Percentiles rank a stretch among this genome's conserved stretches.
phyloP scores from a whole-genome alignment of 2,797 vertebrate species.

The Myoxocephalus aenaeus region DNA sequence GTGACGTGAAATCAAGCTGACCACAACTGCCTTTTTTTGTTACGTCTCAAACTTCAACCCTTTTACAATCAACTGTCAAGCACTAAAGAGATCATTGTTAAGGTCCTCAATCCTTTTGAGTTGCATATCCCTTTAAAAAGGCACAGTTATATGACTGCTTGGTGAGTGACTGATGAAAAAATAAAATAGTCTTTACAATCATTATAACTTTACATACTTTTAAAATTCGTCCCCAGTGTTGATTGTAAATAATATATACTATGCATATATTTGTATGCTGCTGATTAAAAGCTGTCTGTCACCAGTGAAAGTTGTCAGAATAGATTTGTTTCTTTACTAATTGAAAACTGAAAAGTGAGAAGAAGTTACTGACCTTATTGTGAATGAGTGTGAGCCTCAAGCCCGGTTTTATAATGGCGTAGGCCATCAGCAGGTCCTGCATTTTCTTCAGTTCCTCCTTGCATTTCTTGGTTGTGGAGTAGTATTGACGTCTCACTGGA shows the following conservation, averaged over 20 bases:
- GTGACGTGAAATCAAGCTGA: too few relatives aligned
- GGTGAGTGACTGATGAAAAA: background rate
- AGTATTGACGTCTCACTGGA: slow-evolving; percentile 96
- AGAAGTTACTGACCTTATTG: slow-evolving; percentile 72
- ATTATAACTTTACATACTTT: too few relatives aligned
- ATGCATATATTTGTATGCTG: background rate
- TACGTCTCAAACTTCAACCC: background rate
- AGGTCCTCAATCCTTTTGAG: background rate
- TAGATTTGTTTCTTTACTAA: background rate
- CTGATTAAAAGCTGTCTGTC: background rate
- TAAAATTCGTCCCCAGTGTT: background rate
- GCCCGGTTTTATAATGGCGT: slow-evolving; percentile 91
- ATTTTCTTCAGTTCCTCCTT: slow-evolving; percentile 95
- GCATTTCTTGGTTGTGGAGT: slow-evolving; percentile 91
- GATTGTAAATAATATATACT: background rate
- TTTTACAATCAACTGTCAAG: background rate
- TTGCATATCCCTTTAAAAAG: background rate
- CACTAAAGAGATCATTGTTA: background rate
- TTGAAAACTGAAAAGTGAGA: background rate
- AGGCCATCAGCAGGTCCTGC: slow-evolving; percentile 92
- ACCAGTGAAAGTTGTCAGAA: background rate
- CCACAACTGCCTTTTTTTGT: too few relatives aligned
- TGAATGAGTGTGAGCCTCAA: slow-evolving; percentile 90
- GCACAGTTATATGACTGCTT: background rate
- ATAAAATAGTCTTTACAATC: too few relatives aligned